Conservation (phyloP, 2,797 vertebrate species). For the Molossus alvarezi region DNA sequence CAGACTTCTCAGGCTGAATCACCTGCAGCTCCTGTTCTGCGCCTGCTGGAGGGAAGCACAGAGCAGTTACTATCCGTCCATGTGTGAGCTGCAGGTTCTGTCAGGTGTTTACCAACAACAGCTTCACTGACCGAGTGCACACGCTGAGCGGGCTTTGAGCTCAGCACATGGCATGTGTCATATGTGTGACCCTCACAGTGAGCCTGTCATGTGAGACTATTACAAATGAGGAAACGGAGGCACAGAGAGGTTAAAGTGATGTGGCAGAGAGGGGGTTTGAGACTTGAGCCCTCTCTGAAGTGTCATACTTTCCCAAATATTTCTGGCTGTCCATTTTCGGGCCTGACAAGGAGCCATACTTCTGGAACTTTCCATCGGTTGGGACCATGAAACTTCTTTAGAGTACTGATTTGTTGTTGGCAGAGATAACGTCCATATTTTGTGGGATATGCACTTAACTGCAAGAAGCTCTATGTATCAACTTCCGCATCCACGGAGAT, state of each 20-base stretch:
- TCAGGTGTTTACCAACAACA: neutral
- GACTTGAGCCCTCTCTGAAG: neutral
- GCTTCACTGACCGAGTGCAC: fast-evolving
- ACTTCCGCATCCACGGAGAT: neutral
- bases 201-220: neutral
- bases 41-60: neutral
- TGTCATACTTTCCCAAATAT: fast-evolving
- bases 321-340: neutral
- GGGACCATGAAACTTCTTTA: fast-evolving
- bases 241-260: no score
- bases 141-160: no score
- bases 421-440: fast-evolving
- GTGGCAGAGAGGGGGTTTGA: fast-evolving
- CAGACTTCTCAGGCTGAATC: neutral
- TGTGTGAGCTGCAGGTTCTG: fast-evolving
- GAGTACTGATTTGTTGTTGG: neutral
- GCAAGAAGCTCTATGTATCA: no score
- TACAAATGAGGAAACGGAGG: neutral
- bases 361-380: fast-evolving
- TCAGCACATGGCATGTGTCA: fast-evolving
- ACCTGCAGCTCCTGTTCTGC: neutral
- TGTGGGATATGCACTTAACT: neutral
- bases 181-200: fast-evolving
- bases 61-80: fast-evolving
- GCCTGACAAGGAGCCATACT: fast-evolving